These are phyloP conservation scores for Pagetopsis macropterus DNA, from an alignment of 2,797 vertebrate genomes.

Conservation along the genomic window DNA sequence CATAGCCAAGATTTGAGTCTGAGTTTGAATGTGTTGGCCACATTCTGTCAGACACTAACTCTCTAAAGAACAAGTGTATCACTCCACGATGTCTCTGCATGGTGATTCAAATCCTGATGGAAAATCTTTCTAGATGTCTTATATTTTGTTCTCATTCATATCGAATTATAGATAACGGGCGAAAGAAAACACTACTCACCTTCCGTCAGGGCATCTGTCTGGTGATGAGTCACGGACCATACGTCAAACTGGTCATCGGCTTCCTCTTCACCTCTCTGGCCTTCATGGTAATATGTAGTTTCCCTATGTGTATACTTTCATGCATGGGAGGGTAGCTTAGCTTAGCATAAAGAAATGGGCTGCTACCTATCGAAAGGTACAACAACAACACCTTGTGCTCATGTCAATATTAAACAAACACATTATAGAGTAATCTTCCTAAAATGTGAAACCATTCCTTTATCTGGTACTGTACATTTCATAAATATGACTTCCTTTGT, in stretches of 20 bases:
- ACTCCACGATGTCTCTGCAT: neutral
- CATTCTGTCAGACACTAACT: neutral
- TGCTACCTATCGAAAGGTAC: neutral
- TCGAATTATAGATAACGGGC: slow-evolving; percentile 74
- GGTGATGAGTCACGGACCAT: slow-evolving; percentile 89
- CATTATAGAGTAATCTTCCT: neutral
- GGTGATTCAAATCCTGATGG: neutral
- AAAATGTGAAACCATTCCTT: neutral
- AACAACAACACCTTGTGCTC: neutral
- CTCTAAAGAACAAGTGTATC: neutral
- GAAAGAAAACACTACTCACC: slow-evolving; percentile 77
- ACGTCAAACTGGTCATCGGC: slow-evolving; percentile 89
- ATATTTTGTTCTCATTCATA: slow-evolving; percentile 6
- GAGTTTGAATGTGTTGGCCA: neutral
- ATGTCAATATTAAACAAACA: neutral
- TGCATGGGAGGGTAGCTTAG: neutral
- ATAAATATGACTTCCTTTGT: neutral
- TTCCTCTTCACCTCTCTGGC: slow-evolving; percentile 96
- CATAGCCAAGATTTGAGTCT: neutral
- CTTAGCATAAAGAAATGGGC: slow-evolving; percentile 1
- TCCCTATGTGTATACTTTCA: neutral
- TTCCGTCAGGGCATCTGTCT: slow-evolving; percentile 88
- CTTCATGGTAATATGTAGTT: slow-evolving; percentile 89
- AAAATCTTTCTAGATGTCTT: neutral
- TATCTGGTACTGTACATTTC: neutral